Evolutionary conservation across 2,113 vertebrate genomes (phyloP), one percentile per base, ranked within the genome.

Genomic region (Nicator chloris): DNA sequence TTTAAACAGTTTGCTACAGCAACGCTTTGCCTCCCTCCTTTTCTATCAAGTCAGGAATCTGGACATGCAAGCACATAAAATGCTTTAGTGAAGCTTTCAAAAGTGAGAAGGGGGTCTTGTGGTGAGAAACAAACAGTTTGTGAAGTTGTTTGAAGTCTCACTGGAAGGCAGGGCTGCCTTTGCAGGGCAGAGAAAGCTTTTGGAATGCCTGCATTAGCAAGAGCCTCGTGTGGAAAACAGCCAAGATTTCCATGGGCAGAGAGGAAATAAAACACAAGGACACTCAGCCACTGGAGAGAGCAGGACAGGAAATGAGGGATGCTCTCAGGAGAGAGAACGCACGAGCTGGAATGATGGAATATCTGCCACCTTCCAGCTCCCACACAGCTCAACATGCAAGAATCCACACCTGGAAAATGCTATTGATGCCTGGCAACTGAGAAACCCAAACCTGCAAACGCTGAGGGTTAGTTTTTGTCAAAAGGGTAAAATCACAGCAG

Each of bases 111-210:
- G 13, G 19, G 39, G 31, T 78, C 85, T 90, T 75, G 82, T 78
- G 79, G 53, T 78, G 91, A 97, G 87, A 71, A 95, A 92, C 88
- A 97, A 95, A 87, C 66, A 92, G 89, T 93, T 96, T 84, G 68
- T 80, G 80, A 73, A 15, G 61, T 95, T 90, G 61, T 96, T 96
- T 96, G 94, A 97, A 93, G 94, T 77, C 95, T 96, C 93, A 57
- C 51, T 96, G 93, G 91, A 86, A 97, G 95, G 89, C 71, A 95
- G 54, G 63, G 72, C 86, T 95, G 88, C 51, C 88, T 94, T 85
- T 85, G 35, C 91, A 65, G 68, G 79, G 51, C 78, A 91, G 79
- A 59, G 45, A 68, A 91, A 82, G 76, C 33, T 33, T 66, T 66
- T 78, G 33, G 97, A 96, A 91, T 2, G 20, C n/a, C 47, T 94